Evolutionary conservation across 2,888 invertebrate species (phyloP).

Genomic region (Xanthorhoe spadicearia): DNA sequence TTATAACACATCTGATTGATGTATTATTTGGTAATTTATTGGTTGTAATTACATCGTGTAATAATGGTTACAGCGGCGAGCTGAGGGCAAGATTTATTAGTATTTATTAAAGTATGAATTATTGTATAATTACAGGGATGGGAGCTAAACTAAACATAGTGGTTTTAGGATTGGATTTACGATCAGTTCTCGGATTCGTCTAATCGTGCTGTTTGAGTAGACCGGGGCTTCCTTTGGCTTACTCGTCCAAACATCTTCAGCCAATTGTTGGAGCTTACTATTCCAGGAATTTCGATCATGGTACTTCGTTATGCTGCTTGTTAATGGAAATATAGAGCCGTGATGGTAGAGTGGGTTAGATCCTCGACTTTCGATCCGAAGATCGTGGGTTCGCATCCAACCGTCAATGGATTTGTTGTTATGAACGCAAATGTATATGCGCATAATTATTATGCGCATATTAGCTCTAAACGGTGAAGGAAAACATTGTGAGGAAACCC

Average conservation of each 20-base stretch:
- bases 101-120: slow-evolving; percentile 85
- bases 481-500: too few species aligned
- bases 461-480: too few species aligned
- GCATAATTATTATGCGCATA: too few species aligned
- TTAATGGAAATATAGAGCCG: too few species aligned
- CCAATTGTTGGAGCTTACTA: not conserved
- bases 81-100: slow-evolving; percentile 81
- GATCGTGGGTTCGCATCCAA: too few species aligned
- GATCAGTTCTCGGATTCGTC: slow-evolving; percentile 75
- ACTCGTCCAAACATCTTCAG: slow-evolving; percentile 3
- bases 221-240: slow-evolving; percentile 8
- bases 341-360: too few species aligned
- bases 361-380: too few species aligned
- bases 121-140: slow-evolving; percentile 83
- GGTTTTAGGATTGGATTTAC: slow-evolving; percentile 82
- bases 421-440: too few species aligned
- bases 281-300: slow-evolving; percentile 2
- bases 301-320: not conserved
- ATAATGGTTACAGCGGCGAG: slow-evolving; percentile 74
- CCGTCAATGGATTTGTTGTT: too few species aligned
- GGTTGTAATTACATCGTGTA: slow-evolving; percentile 83
- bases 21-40: slow-evolving; percentile 85
- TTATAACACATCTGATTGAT: slow-evolving; percentile 85
- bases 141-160: slow-evolving; percentile 81
- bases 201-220: slow-evolving; percentile 64